Base-by-base conservation (phyloP, 2,113 vertebrate genomes). In the Apus apus region DNA sequence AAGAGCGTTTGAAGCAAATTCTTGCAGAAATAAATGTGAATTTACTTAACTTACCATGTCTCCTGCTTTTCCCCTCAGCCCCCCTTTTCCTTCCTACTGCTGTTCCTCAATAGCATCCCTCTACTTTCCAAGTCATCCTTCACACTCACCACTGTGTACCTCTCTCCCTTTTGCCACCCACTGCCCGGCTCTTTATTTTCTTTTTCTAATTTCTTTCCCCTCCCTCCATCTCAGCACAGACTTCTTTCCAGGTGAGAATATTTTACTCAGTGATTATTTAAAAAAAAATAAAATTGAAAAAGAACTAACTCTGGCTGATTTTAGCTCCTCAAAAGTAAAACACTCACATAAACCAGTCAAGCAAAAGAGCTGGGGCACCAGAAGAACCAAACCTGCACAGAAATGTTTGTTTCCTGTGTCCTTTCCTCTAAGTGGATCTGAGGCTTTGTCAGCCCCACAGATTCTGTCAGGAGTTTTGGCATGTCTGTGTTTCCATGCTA, bases 41-140 rank as follows among this genome's bases (percentile, higher is more conserved):
- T 97, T 96, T 97, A 95, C 97, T 96, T 97, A 97, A 97, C 96
- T 96, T 95, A 97, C 97, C 96, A 94, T 97, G 96, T 97, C 97
- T 97, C 97, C 97, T 96, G 95, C 86, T 92, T 94, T 96, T 86
- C 92, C 87, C 87, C 89, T 93, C 94, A n/a, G 38, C 82, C 61
- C 82, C 64, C 70, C 78, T 96, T 96, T 96, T 95, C 94, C 92
- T 94, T 95, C 93, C 95, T 93, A 93, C 92, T 94, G 91, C 95
- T 90, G 85, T 71, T 96, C 84, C 91, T 94, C 92, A 95, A 96
- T 95, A 87, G 94, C 94, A 93, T 96, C 96, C 94, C 97, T 97
- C 96, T 96, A 79, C 91, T 95, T 96, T 93, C 85, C 92, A 96
- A 95, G 89, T 95, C 94, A 93, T 92, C 95, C 94, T 83, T 96